Evolutionary conservation across 2,113 vertebrate genomes (phyloP), one percentile per base, ranked within the genome.

Genomic region (Raja brachyura): DNA sequence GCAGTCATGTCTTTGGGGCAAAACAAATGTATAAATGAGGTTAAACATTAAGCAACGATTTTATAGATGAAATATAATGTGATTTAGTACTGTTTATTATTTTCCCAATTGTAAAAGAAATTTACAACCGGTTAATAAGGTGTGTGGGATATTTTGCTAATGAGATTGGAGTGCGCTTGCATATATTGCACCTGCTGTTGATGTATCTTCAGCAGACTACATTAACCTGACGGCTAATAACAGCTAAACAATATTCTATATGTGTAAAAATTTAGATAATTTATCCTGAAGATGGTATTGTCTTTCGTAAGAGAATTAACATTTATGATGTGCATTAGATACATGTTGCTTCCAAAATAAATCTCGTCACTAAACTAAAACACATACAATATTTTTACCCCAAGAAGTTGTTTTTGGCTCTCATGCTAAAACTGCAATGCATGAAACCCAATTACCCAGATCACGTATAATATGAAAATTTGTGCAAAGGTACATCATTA

Each of bases 281-380:
- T 85, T 83, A 48, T 13, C 61, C n/a, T 61, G 75, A 77, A 18
- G 79, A 54, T 70, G n/a, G 93, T 68, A 92, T 93, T 74, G 33
- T 28, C 22, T 66, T 66, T 73, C 3, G 70, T 73, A 73, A 20
- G 70, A 16, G 16, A 20, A 22, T 73, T 73, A 22, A 54, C 39
- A 75, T 54, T 93, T 93, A 94, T 95, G 95, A 95, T 95, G 95
- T 95, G 95, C 94, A 68, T 73, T 31, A 22, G 66, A 59, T 61
- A 56, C 33, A 92, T 54, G 28, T 68, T 92, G 33, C 90, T 74
- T 54, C 33, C 8, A 20, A 48, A 92, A 54, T 61, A 92, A 73
- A 92, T 28, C 63, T 22, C 68, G 73, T 66, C 90, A 73, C 33
- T 54, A 13, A 18, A 54, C 59, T 48, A 68, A 61, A 86, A 13